phyloP scores from a whole-genome alignment of 2,888 invertebrate species.

The Zygaena filipendulae region DNA sequence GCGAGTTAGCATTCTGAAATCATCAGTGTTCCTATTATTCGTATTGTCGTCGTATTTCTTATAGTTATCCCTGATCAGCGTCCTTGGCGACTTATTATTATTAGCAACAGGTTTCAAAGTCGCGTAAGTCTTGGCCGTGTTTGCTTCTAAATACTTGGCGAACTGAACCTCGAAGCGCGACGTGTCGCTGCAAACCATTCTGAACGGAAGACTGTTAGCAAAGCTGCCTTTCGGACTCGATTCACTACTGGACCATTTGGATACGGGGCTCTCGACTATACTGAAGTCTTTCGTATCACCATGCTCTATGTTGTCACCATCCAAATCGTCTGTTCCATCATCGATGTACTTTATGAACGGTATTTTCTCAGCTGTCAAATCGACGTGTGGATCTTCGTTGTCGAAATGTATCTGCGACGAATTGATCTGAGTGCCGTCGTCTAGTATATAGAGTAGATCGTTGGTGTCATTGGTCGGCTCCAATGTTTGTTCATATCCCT shows the following conservation, averaged over 20 bases:
- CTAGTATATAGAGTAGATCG: constrained; percentile 44
- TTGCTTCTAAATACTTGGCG: constrained; percentile 42
- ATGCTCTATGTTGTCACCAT: constrained; percentile 18
- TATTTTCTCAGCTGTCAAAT: constrained; percentile 44
- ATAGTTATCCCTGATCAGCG: constrained; percentile 30
- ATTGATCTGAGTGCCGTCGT: constrained; percentile 55
- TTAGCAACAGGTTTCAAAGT: constrained; percentile 31
- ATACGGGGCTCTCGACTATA: constrained; percentile 45
- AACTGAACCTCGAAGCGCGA: constrained; percentile 51
- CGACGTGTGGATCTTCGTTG: constrained; percentile 47
- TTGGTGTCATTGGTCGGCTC: constrained; percentile 22
- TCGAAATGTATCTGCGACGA: constrained; percentile 62
- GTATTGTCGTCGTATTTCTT: constrained; percentile 27
- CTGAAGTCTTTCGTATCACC: constrained; percentile 34
- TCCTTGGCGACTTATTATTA: constrained; percentile 40
- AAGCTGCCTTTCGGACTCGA: constrained; percentile 42
- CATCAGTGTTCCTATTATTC: constrained; percentile 27
- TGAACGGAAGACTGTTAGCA: constrained; percentile 46
- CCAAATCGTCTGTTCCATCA: constrained; percentile 25
- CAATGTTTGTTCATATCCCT: constrained; percentile 27
- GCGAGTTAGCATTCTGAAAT: constrained; percentile 33
- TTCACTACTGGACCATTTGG: constrained; percentile 27
- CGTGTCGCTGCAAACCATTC: constrained; percentile 43
- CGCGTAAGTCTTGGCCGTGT: constrained; percentile 32
- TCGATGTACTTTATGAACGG: constrained; percentile 46